These are phyloP conservation scores for Pterobdella sp. DNA, from an alignment of 2,888 invertebrate species.

Conservation along the genomic window DNA sequence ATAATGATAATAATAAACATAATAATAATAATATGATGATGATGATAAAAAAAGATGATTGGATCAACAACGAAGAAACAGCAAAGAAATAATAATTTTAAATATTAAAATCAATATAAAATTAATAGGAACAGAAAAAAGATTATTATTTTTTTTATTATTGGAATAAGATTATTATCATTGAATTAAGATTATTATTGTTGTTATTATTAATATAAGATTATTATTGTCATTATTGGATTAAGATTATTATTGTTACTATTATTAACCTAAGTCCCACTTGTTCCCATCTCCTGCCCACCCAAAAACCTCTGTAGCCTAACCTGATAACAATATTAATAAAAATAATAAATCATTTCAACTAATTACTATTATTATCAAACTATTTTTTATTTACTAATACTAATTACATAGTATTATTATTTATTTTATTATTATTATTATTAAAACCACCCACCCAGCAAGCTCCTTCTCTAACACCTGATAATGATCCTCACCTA, in stretches of 20 bases:
- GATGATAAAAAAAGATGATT: neutral
- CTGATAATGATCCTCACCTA: slow-evolving; percentile 42
- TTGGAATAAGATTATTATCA: no score
- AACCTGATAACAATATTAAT: slow-evolving; percentile 25
- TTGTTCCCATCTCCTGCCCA: slow-evolving; percentile 35
- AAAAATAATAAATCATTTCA: neutral
- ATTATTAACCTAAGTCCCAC: neutral
- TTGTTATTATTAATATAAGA: no score
- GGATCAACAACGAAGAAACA: no score
- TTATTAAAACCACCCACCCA: neutral
- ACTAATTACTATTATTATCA: no score
- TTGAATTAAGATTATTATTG: no score
- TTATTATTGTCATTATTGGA: no score
- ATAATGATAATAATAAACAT: neutral
- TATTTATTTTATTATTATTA: neutral
- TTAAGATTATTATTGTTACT: neutral
- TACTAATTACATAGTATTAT: no score
- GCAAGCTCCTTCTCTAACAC: slow-evolving; percentile 38
- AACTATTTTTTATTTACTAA: no score
- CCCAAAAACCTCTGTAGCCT: slow-evolving; percentile 38
- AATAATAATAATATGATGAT: neutral
- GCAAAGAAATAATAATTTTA: no score
- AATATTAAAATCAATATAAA: no score
- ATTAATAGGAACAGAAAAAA: no score
- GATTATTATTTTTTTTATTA: no score